These are phyloP conservation scores for Onychomys torridus DNA, from an alignment of 2,797 vertebrate genomes.

Conservation along the genomic window DNA sequence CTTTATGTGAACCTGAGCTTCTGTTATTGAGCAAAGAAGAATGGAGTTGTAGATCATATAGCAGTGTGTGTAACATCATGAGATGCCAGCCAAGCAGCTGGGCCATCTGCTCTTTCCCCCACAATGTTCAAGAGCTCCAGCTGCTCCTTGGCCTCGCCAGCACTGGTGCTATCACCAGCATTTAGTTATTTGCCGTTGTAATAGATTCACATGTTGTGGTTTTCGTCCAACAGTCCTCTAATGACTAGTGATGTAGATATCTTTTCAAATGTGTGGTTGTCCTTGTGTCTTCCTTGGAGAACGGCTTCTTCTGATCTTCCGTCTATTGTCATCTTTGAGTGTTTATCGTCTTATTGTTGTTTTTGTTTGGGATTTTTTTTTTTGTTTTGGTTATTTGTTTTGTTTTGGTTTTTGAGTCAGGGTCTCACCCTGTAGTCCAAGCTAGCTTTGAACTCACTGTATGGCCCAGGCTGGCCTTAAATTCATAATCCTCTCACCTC, in stretches of 20 bases:
- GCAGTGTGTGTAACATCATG: not conserved
- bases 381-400: not conserved
- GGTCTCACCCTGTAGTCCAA: not conserved
- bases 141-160: not conserved
- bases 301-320: not conserved
- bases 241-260: not conserved
- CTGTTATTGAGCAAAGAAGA: not conserved
- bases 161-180: not conserved
- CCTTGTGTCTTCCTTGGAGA: not conserved
- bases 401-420: not conserved
- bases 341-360: conserved; percentile 28
- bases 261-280: not conserved
- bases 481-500: not conserved
- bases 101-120: not conserved
- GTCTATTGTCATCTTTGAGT: not conserved
- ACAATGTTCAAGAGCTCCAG: not conserved
- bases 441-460: not conserved
- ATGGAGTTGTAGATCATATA: not conserved
- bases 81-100: not conserved
- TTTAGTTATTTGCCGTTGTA: not conserved
- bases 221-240: not conserved
- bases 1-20: not conserved
- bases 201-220: not conserved
- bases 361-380: not conserved
- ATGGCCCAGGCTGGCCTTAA: not conserved